A percentile compares a stretch with the other conserved stretches of the same genome.
These are phyloP conservation scores for Merluccius polli DNA, from an alignment of 2,797 vertebrate species.

Conservation along the genomic window DNA sequence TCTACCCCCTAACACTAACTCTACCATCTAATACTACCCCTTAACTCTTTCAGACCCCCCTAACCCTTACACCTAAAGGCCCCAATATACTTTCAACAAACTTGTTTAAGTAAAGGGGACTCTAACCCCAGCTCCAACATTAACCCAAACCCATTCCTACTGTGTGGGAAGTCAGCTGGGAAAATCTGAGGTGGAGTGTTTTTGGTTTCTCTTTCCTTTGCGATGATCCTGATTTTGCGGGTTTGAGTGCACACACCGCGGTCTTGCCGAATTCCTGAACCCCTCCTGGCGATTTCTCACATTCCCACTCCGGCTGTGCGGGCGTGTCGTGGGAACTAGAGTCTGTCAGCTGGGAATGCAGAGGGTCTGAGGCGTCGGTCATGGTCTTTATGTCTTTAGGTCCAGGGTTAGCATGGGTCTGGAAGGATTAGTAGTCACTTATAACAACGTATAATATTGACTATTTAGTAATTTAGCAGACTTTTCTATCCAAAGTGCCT, in stretches of 20 bases:
- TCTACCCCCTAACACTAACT: neutral
- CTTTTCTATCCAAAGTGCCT: neutral
- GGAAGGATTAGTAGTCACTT: conserved; percentile 30
- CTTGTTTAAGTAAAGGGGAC: no score
- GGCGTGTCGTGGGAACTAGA: conserved; percentile 49
- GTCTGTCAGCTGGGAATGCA: conserved; percentile 58
- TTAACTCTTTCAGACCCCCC: neutral
- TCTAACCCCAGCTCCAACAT: neutral
- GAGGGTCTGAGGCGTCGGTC: conserved; percentile 43
- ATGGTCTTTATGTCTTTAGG: conserved; percentile 24
- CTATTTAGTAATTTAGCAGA: no score
- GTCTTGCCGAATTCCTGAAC: neutral
- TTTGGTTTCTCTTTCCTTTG: neutral
- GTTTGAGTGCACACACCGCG: neutral
- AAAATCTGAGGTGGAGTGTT: neutral
- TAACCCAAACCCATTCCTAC: neutral
- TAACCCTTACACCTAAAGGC: no score
- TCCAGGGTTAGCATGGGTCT: conserved; percentile 51
- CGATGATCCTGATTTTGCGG: neutral
- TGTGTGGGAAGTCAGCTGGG: neutral
- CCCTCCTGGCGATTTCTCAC: conserved; percentile 2
- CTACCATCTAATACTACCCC: neutral
- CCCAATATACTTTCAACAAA: no score
- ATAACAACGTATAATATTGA: no score
- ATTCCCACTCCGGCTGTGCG: conserved; percentile 52